Evolutionary conservation across 1,140 invertebrate genomes (phyloP), one percentile per base, ranked within the genome.

Genomic region (Zaprionus kolodkinae): DNA sequence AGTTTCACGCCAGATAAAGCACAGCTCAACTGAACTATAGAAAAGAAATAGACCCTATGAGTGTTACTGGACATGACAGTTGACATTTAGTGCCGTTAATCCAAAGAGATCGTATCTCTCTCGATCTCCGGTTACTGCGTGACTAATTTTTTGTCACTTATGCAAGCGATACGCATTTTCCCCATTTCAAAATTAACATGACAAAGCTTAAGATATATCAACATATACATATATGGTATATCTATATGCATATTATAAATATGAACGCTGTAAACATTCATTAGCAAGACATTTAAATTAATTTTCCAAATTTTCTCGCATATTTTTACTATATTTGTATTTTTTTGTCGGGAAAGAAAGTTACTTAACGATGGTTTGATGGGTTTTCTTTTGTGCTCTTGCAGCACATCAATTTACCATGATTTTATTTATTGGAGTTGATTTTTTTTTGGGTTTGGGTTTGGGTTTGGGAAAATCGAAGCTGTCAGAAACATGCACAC

Each of bases 221-320:
- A 21, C 12, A 59, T 3, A 17, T 12, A 33, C 13, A 48, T 45
- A 27, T n/a, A n/a, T n/a, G n/a, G n/a, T n/a, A n/a, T 38, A 33
- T 35, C 30, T 50, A 5, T 36, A 38, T 15, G 6, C 21, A 38
- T 50, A 35, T 43, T 38, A 15, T 15, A 76, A 72, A 67, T 84
- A 84, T 81, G 74, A 88, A 56, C 35, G 74, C 78, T 72, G 68
- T 76, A 74, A 66, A 55, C 84, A 78, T 71, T 88, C 84, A 88
- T 88, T 84, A 89, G 59, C 67, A 68, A 81, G 66, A 84, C 85
- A 78, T 88, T 88, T 89, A 89, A 88, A 88, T 88, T 89, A 89
- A 88, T 88, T 81, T 48, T 59, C 17, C 54, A 61, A 33, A 40
- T 66, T 65, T 72, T 17, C 45, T 25, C 10, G 9, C 21, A 50